phyloP scores from a whole-genome alignment of 92 coral and sea anemone genomes.

The Porites rus region DNA sequence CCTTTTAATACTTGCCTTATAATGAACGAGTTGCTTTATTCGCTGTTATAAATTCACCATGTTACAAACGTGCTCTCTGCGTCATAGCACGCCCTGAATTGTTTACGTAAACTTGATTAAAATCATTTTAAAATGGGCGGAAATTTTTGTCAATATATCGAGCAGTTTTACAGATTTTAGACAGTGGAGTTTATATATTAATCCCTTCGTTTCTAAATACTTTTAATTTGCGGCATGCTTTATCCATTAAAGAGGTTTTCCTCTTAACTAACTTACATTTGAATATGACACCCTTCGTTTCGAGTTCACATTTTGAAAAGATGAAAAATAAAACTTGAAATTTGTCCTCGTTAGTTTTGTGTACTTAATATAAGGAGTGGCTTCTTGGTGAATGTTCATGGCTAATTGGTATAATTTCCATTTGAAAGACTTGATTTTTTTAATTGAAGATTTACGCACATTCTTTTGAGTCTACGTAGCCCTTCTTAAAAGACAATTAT shows the following conservation, averaged over 20 bases:
- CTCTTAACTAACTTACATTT: not conserved
- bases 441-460: not conserved
- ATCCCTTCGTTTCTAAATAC: slow-evolving; percentile 2
- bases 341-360: slow-evolving; percentile 4
- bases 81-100: slow-evolving; percentile 12
- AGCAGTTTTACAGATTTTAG: not conserved
- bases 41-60: not conserved
- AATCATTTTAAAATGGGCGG: not conserved
- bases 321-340: slow-evolving; percentile 16
- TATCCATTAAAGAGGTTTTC: not conserved
- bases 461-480: not conserved
- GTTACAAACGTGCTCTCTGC: not conserved
- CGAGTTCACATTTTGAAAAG: not conserved
- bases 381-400: slow-evolving; percentile 2
- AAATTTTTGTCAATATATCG: slow-evolving; percentile 7
- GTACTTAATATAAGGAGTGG: not conserved
- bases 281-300: not conserved
- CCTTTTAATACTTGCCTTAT: not conserved
- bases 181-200: not conserved
- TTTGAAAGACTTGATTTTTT: not conserved
- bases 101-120: slow-evolving; percentile 30
- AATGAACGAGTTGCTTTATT: slow-evolving; percentile 6
- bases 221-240: slow-evolving; percentile 20
- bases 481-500: not conserved
- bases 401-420: not conserved